Conservation (phyloP, 1,140 invertebrate species). For the Holcopasites calliopsidis region DNA sequence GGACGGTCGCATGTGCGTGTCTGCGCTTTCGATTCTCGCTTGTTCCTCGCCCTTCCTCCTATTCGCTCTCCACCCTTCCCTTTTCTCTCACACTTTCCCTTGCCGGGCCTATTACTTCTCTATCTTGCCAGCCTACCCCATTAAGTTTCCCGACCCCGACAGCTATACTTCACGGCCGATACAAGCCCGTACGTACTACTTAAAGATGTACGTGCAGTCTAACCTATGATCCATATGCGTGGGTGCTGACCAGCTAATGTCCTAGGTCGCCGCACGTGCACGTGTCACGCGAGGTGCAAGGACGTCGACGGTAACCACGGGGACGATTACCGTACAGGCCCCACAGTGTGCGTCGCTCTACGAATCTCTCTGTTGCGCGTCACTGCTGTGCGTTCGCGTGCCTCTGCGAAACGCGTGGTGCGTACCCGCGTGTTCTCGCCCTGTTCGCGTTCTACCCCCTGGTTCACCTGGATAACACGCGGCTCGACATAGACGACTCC, state of each 20-base stretch:
- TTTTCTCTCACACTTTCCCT: neutral
- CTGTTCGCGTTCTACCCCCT: slow-evolving; percentile 8
- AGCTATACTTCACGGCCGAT: too few relatives aligned
- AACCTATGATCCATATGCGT: slow-evolving; percentile 77
- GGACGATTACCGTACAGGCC: slow-evolving; percentile 13
- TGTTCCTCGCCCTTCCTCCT: slow-evolving; percentile 39
- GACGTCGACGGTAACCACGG: slow-evolving; percentile 14
- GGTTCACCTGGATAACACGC: slow-evolving; percentile 12
- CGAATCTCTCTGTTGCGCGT: slow-evolving; percentile 24
- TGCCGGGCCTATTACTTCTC: neutral
- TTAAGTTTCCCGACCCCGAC: slow-evolving; percentile 1
- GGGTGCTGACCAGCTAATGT: slow-evolving; percentile 32
- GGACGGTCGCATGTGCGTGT: slow-evolving; percentile 54
- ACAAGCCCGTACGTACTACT: too few relatives aligned
- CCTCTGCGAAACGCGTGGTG: slow-evolving; percentile 19
- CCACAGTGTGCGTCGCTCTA: slow-evolving; percentile 6
- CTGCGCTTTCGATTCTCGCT: slow-evolving; percentile 58
- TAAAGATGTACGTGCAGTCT: slow-evolving; percentile 56
- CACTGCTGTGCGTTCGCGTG: slow-evolving; percentile 29
- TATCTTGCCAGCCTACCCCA: neutral
- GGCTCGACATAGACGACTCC: neutral
- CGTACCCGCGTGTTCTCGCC: slow-evolving; percentile 39
- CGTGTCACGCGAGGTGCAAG: slow-evolving; percentile 17
- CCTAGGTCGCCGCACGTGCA: slow-evolving; percentile 22
- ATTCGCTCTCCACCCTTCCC: neutral